These are phyloP conservation scores for Pterophyllum scalare DNA, from an alignment of 2,113 vertebrate species.

Conservation along the genomic window DNA sequence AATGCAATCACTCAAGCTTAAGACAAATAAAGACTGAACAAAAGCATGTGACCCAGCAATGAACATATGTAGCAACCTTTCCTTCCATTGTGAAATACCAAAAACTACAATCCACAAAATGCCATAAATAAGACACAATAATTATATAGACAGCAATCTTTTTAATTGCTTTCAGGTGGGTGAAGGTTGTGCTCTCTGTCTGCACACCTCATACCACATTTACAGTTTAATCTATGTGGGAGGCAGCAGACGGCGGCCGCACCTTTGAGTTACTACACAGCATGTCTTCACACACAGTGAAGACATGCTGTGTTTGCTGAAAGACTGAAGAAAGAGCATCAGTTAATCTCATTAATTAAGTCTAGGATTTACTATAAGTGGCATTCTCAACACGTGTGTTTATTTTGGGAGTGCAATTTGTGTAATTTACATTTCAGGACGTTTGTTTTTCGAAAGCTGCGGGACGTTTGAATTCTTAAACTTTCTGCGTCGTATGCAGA, in stretches of 20 bases:
- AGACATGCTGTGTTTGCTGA: conserved; percentile 54
- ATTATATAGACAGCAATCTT: conserved; percentile 63
- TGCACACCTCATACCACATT: conserved; percentile 48
- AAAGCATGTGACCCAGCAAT: conserved; percentile 13
- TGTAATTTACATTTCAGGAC: conserved; percentile 43
- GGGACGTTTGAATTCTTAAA: conserved; percentile 53
- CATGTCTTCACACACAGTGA: conserved; percentile 11
- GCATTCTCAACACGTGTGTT: conserved; percentile 20
- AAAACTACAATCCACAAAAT: conserved; percentile 24
- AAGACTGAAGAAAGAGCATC: conserved; percentile 30
- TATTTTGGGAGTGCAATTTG: conserved; percentile 44
- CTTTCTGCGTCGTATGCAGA: conserved; percentile 52
- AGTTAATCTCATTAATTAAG: conserved; percentile 49
- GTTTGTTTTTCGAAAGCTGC: conserved; percentile 34
- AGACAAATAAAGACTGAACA: not conserved
- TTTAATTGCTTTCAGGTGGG: conserved; percentile 68
- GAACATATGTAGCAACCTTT: conserved; percentile 31
- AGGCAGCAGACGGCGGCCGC: conserved; percentile 47
- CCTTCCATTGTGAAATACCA: conserved; percentile 61
- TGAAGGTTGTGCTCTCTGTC: conserved; percentile 57
- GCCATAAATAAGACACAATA: conserved; percentile 54
- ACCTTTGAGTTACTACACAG: conserved; percentile 66
- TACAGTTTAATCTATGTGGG: conserved; percentile 51
- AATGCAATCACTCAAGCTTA: not conserved
- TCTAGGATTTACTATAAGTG: conserved; percentile 46